A percentile compares a stretch with the other conserved stretches of the same genome.
phyloP scores from a whole-genome alignment of 2,888 invertebrate genomes.

The Ormyrus nitidulus region DNA sequence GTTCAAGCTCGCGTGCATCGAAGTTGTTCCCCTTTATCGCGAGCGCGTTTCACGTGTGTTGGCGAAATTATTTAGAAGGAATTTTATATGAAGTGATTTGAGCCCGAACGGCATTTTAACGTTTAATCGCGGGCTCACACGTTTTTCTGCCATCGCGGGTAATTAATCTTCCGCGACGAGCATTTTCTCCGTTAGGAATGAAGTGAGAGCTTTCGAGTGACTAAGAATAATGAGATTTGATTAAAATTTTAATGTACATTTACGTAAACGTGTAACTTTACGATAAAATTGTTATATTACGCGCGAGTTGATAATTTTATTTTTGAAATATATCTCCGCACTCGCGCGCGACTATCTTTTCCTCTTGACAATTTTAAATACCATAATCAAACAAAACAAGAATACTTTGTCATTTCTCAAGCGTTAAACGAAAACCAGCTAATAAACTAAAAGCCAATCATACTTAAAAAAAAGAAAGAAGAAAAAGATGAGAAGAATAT shows the following conservation, averaged over 20 bases:
- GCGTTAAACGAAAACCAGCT: too few relatives aligned
- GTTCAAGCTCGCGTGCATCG: conserved; percentile 10
- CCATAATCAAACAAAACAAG: too few relatives aligned
- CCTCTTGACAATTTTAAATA: too few relatives aligned
- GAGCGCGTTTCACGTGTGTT: conserved; percentile 7
- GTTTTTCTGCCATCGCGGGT: background rate
- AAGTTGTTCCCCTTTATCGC: conserved; percentile 15
- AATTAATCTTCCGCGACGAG: conserved; percentile 4
- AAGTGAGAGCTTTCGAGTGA: background rate
- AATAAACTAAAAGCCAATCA: too few relatives aligned
- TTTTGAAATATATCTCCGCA: too few relatives aligned
- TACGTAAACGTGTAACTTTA: background rate
- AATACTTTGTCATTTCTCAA: too few relatives aligned
- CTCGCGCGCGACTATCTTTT: too few relatives aligned
- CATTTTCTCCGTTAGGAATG: conserved; percentile 15
- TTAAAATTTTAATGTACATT: conserved; percentile 14
- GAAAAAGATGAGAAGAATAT: too few relatives aligned
- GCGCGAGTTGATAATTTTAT: too few relatives aligned
- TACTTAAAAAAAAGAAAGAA: too few relatives aligned
- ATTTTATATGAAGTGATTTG: conserved; percentile 1
- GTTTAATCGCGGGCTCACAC: conserved; percentile 3
- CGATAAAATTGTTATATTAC: background rate
- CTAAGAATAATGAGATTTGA: conserved; percentile 1
- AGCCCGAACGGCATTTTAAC: conserved; percentile 10
- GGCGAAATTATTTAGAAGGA: conserved; percentile 19